Conservation (phyloP, 35 echinoderm and acorn worm genomes). For the Ptychodera flava region DNA sequence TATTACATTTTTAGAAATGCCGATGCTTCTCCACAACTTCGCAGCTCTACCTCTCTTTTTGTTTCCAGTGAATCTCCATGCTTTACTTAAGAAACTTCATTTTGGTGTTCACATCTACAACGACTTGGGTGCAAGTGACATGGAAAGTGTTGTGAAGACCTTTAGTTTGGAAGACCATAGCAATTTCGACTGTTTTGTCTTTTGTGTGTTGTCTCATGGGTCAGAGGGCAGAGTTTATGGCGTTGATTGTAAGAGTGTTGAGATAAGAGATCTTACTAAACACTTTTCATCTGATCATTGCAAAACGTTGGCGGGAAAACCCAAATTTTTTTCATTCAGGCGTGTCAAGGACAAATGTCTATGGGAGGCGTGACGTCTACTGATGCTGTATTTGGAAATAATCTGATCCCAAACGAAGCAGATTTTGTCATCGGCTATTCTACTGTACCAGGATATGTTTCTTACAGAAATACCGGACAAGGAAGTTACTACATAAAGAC, state of each 20-base stretch:
- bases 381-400: background rate
- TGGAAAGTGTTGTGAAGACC: background rate
- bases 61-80: too few relatives aligned
- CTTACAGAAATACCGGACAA: background rate
- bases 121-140: background rate
- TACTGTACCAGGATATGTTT: constrained; percentile 7
- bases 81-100: too few relatives aligned
- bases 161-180: background rate
- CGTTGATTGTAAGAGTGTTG: background rate
- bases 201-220: background rate
- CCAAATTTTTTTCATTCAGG: constrained; percentile 52
- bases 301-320: constrained; percentile 40
- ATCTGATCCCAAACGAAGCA: background rate
- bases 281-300: constrained; percentile 14
- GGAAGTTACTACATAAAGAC: background rate
- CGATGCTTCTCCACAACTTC: too few relatives aligned
- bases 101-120: too few relatives aligned
- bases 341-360: constrained; percentile 26
- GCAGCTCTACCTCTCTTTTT: too few relatives aligned
- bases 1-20: too few relatives aligned
- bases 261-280: background rate
- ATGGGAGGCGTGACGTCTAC: background rate
- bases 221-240: background rate
- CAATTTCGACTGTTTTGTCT: background rate
- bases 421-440: constrained; percentile 4